phyloP scores from a whole-genome alignment of 35 echinoderm and acorn worm species.

The Heliocidaris erythrogramma region DNA sequence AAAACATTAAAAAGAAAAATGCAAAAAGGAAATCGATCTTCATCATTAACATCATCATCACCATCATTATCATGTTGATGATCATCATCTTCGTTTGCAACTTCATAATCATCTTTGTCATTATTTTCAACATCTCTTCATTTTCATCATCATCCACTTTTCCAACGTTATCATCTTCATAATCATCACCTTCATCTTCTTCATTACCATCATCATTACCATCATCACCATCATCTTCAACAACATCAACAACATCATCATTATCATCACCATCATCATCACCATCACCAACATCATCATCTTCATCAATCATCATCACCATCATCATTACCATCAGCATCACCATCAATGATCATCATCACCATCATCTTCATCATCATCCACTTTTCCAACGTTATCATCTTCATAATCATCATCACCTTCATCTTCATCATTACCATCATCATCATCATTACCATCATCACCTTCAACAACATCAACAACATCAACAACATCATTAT shows the following conservation, averaged over 20 bases:
- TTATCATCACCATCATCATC: neutral
- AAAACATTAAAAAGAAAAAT: no score
- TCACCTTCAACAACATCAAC: neutral
- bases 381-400: neutral
- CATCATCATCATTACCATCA: conserved; percentile 36
- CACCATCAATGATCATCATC: neutral
- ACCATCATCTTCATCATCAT: neutral
- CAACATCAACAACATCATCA: neutral
- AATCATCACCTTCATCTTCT: conserved; percentile 21
- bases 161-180: conserved; percentile 2
- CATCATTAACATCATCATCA: conserved; percentile 46
- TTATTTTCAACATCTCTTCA: conserved; percentile 21
- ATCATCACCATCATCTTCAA: neutral
- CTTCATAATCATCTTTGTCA: neutral
- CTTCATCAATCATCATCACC: conserved; percentile 5
- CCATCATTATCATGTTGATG: neutral
- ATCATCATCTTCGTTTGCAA: neutral
- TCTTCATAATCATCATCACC: neutral
- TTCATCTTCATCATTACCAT: neutral
- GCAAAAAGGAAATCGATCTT: neutral
- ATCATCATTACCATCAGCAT: conserved; percentile 18
- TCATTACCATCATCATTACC: neutral
- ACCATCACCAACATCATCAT: conserved; percentile 1
- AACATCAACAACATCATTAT: conserved; percentile 6
- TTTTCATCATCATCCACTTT: neutral